Base-by-base conservation (phyloP, 2,888 invertebrate genomes). In the Emmelina monodactyla region DNA sequence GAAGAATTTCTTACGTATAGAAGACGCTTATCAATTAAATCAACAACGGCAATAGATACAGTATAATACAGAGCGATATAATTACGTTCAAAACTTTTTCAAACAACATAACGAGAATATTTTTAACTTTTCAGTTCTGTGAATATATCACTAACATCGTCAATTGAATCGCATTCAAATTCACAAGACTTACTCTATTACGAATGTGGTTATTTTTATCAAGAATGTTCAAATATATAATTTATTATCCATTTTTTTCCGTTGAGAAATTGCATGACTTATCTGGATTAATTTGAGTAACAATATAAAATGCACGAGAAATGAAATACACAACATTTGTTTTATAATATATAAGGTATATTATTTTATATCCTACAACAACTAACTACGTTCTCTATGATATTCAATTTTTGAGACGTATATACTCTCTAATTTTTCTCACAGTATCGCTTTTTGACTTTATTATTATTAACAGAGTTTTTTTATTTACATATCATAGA, bases 401-500 rank as follows among this genome's bases (percentile, higher is more conserved):
- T 76, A 76, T 71, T 63, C 63, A 50, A 47, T 56, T 52, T 65
- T 67, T 64, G 62, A 68, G 73, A 75, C 73, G 67, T 55, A 49
- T 57, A 63, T 73, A 73, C 60, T 64, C 60, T 69, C 79, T 79
- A 79, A 73, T 66, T 57, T 73, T 79, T 78, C 63, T 79, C 79
- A 79, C 79, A 79, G 79, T 75, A 58, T 70, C 70, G 79, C 79
- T 79, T 79, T 75, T 76, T 79, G 79, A 79, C 79, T 75, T 69
- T 12, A 7, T 25, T 53, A 56, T 65, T 71, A 69, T 61, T 64
- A 72, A 67, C 62, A 72, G 73, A 66, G 69, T 51, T 66, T 65
- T 65, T 58, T 64, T 73, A 76, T 65, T 66, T 69, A 72, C 64
- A 69, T 52, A n/a, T 9, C 19, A 19, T 19, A 19, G 19, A 19